Conservation (phyloP, 2,113 vertebrate genomes). For the Phasianus colchicus region DNA sequence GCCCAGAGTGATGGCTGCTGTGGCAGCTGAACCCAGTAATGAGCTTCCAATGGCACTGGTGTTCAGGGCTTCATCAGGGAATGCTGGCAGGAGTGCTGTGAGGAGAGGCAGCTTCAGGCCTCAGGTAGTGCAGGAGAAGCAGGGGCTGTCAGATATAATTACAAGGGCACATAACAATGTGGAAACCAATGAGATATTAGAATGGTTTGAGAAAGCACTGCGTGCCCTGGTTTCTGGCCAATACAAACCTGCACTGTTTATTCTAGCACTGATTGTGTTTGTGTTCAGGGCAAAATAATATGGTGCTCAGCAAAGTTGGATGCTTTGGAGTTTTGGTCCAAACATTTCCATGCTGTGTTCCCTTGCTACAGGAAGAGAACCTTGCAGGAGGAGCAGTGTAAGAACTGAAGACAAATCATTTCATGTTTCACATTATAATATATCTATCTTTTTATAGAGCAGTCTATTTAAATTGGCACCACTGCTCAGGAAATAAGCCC, state of each 20-base stretch:
- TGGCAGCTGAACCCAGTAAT: rapidly evolving
- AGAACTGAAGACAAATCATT: not conserved
- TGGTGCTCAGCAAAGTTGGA: not conserved
- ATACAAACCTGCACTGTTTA: rapidly evolving
- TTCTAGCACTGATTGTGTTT: not conserved
- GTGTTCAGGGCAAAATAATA: not conserved
- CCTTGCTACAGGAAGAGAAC: not conserved
- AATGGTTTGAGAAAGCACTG: not conserved
- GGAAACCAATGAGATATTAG: not conserved
- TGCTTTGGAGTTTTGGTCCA: not conserved
- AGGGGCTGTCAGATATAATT: not conserved
- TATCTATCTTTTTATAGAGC: not conserved
- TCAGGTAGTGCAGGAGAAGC: rapidly evolving
- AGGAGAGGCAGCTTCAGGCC: not conserved
- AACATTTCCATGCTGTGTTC: not conserved
- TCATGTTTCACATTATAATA: not conserved
- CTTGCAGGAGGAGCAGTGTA: not conserved
- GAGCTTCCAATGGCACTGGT: not conserved
- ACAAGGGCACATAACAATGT: not conserved
- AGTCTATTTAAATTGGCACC: not conserved
- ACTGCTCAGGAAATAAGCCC: not conserved
- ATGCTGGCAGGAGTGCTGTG: rapidly evolving
- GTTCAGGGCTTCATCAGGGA: not conserved
- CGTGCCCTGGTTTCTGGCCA: not conserved
- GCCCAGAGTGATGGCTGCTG: not conserved